Evolutionary conservation across 1,140 invertebrate species (phyloP).

Genomic region (Chrysopa pallens): DNA sequence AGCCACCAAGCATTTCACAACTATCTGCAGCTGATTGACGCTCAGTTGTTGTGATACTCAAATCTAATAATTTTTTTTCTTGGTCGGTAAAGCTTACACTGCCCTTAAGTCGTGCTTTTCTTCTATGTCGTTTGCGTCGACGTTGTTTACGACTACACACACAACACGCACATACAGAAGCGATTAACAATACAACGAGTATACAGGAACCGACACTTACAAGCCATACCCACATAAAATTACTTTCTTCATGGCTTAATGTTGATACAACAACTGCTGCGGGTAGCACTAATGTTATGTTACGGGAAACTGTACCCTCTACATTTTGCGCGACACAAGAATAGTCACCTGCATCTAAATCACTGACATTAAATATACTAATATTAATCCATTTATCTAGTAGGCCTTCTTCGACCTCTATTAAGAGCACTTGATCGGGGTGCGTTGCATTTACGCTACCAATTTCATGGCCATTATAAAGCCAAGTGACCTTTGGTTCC

Average conservation of each 20-base stretch:
- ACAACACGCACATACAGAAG: slow-evolving; percentile 25
- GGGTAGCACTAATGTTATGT: slow-evolving; percentile 50
- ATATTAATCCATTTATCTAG: slow-evolving; percentile 48
- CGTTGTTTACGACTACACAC: slow-evolving; percentile 30
- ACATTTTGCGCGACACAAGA: slow-evolving; percentile 58
- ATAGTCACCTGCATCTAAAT: slow-evolving; percentile 63
- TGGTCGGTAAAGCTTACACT: slow-evolving; percentile 68
- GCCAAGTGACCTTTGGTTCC: slow-evolving; percentile 65
- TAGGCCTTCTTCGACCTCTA: slow-evolving; percentile 23
- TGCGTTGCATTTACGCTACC: slow-evolving; percentile 27
- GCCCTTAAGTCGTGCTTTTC: slow-evolving; percentile 44
- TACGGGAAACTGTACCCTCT: slow-evolving; percentile 46
- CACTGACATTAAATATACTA: slow-evolving; percentile 52
- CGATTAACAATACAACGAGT: slow-evolving; percentile 12
- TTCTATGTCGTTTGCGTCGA: slow-evolving; percentile 24
- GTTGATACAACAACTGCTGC: slow-evolving; percentile 45
- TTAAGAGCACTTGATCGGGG: slow-evolving; percentile 22
- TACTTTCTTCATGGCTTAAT: slow-evolving; percentile 37
- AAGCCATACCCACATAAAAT: slow-evolving; percentile 34
- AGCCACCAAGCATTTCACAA: slow-evolving; percentile 30
- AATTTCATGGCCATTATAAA: slow-evolving; percentile 48
- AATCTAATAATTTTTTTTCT: slow-evolving; percentile 63
- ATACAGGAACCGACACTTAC: slow-evolving; percentile 28
- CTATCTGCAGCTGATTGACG: slow-evolving; percentile 32
- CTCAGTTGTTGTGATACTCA: slow-evolving; percentile 58